These are phyloP conservation scores for Chalcosyrphus nemorum DNA, from an alignment of 2,888 invertebrate species.

Conservation along the genomic window DNA sequence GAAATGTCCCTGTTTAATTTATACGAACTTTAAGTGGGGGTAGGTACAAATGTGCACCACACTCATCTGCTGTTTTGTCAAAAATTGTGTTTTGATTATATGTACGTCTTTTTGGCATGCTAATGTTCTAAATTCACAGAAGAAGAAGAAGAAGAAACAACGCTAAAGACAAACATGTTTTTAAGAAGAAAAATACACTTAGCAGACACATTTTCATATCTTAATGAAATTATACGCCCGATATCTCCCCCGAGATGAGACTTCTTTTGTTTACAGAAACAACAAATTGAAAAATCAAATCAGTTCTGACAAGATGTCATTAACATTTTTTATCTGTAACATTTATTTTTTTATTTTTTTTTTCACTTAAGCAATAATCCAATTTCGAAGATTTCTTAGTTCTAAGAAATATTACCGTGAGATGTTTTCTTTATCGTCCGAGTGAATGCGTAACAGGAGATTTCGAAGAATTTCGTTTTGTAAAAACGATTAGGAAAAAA, in stretches of 20 bases:
- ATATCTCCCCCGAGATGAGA: too few relatives aligned
- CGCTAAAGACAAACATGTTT: constrained; percentile 40
- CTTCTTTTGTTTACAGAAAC: background rate
- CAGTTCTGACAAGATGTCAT: constrained; percentile 2
- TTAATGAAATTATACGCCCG: constrained; percentile 28
- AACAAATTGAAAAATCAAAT: constrained; percentile 37
- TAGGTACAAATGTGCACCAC: constrained; percentile 21
- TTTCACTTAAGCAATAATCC: background rate
- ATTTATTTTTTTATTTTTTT: too few relatives aligned
- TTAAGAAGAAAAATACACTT: constrained; percentile 38
- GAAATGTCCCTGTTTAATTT: constrained; percentile 25
- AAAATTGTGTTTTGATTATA: constrained; percentile 11
- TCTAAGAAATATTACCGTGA: background rate
- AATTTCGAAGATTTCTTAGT: background rate
- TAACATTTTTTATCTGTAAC: constrained; percentile 13
- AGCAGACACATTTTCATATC: constrained; percentile 31
- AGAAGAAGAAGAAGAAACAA: too few relatives aligned
- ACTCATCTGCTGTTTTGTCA: background rate
- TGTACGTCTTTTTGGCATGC: background rate
- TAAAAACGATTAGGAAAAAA: background rate
- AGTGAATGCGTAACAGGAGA: background rate
- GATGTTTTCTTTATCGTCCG: background rate
- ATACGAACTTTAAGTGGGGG: constrained; percentile 14
- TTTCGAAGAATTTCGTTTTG: background rate
- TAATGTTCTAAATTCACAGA: background rate